Conservation (phyloP, 1,140 invertebrate genomes). For the Aleiodes sp. region DNA sequence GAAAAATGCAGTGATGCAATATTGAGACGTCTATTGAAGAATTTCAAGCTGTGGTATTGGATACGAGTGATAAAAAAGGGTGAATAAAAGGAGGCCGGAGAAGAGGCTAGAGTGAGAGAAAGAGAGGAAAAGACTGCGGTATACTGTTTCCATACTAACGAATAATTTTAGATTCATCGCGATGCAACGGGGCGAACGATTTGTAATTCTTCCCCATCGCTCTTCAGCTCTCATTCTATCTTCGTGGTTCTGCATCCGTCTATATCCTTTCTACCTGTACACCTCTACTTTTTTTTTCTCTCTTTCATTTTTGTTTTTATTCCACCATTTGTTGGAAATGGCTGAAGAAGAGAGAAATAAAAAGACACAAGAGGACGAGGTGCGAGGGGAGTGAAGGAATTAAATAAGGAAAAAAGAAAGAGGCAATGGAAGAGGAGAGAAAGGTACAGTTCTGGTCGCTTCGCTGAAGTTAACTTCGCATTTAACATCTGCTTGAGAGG, state of each 20-base stretch:
- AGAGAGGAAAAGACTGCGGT: constrained; percentile 19
- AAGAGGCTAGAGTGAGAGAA: neutral
- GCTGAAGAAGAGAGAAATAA: constrained; percentile 37
- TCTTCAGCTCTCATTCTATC: constrained; percentile 37
- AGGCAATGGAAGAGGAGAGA: neutral
- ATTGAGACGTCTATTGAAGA: neutral
- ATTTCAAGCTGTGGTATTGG: neutral
- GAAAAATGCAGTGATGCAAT: neutral
- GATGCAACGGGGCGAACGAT: constrained; percentile 59
- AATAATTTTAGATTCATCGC: constrained; percentile 65
- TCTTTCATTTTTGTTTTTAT: constrained; percentile 42
- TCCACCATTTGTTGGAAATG: constrained; percentile 49
- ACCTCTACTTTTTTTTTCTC: constrained; percentile 20
- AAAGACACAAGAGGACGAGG: constrained; percentile 30
- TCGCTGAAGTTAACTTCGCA: constrained; percentile 58
- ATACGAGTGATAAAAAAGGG: constrained; percentile 8
- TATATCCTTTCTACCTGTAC: neutral
- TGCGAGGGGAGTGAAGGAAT: constrained; percentile 12
- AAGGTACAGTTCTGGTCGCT: constrained; percentile 31
- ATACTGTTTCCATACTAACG: constrained; percentile 37
- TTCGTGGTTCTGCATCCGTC: neutral
- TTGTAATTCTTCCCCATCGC: constrained; percentile 64
- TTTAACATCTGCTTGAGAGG: constrained; percentile 59
- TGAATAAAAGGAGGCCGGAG: constrained; percentile 23
- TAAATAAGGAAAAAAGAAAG: constrained; percentile 27